A percentile compares a stretch with the other conserved stretches of the same genome.
Evolutionary conservation across 2,888 invertebrate species (phyloP).

Genomic region (Galerucella nymphaeae): DNA sequence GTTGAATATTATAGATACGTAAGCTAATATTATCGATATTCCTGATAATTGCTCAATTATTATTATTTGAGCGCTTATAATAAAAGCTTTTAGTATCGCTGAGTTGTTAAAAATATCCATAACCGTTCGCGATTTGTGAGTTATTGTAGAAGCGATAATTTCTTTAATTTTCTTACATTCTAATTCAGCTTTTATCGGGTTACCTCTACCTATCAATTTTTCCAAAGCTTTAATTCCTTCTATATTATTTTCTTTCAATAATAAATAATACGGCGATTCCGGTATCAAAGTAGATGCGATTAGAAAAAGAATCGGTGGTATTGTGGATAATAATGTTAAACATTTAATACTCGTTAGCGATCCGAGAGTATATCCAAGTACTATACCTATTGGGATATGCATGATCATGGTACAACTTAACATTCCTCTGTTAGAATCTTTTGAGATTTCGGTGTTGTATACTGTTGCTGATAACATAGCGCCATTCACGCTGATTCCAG

Average conservation of each 20-base stretch:
- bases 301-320: constrained; percentile 40
- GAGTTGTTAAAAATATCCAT: constrained; percentile 24
- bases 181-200: constrained; percentile 24
- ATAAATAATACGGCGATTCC: constrained; percentile 47
- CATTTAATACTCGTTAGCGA: constrained; percentile 39
- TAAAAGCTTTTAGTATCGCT: constrained; percentile 67
- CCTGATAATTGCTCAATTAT: constrained; percentile 84
- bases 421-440: constrained; percentile 52
- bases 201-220: constrained; percentile 30
- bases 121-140: constrained; percentile 3
- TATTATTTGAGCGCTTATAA: constrained; percentile 80
- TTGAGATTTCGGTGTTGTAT: constrained; percentile 13
- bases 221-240: constrained; percentile 70
- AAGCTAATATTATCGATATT: constrained; percentile 82
- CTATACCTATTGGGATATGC: constrained; percentile 35
- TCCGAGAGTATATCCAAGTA: constrained; percentile 43
- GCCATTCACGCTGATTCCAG: neutral
- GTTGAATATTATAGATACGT: constrained; percentile 76
- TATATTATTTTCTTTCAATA: constrained; percentile 65
- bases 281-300: constrained; percentile 32
- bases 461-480: neutral
- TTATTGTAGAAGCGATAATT: constrained; percentile 21
- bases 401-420: constrained; percentile 65
- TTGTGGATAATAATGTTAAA: constrained; percentile 38
- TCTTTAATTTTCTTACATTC: constrained; percentile 39